Percentiles rank a stretch among this genome's conserved stretches.
phyloP scores from a whole-genome alignment of 2,888 invertebrate genomes.

The Copidosoma aretas region DNA sequence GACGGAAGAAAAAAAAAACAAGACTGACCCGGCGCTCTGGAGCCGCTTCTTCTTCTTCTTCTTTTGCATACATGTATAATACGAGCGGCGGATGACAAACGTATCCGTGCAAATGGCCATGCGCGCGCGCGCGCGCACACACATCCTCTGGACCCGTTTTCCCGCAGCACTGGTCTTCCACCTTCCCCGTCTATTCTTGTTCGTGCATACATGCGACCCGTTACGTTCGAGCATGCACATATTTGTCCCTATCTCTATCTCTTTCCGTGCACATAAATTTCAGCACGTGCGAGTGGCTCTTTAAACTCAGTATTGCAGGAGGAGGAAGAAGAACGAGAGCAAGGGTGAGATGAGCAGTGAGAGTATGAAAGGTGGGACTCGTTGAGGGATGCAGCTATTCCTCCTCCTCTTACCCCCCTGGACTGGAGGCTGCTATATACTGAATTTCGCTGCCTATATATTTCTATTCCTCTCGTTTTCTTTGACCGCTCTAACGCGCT shows the following conservation, averaged over 20 bases:
- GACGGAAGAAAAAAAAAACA: not conserved
- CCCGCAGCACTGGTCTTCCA: not conserved
- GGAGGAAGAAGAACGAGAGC: not conserved
- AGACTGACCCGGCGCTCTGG: too few relatives aligned
- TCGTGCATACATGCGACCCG: too few relatives aligned
- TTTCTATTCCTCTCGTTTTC: not conserved
- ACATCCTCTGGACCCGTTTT: not conserved
- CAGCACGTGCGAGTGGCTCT: constrained; percentile 17
- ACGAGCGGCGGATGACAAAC: too few relatives aligned
- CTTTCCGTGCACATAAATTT: too few relatives aligned
- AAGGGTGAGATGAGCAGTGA: not conserved
- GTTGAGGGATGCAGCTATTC: constrained; percentile 12
- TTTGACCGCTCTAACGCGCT: not conserved
- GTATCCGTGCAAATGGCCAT: not conserved
- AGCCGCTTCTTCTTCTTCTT: too few relatives aligned
- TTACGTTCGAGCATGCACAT: too few relatives aligned
- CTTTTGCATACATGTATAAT: too few relatives aligned
- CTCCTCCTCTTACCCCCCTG: not conserved
- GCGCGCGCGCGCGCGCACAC: not conserved
- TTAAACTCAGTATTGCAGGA: constrained; percentile 11
- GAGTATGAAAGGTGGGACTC: not conserved
- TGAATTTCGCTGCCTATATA: not conserved
- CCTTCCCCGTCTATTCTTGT: too few relatives aligned
- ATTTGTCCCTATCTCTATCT: too few relatives aligned
- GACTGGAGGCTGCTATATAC: too few relatives aligned